These are phyloP conservation scores for Pogonognathellus flavescens DNA, from an alignment of 1,140 invertebrate genomes.

Conservation along the genomic window DNA sequence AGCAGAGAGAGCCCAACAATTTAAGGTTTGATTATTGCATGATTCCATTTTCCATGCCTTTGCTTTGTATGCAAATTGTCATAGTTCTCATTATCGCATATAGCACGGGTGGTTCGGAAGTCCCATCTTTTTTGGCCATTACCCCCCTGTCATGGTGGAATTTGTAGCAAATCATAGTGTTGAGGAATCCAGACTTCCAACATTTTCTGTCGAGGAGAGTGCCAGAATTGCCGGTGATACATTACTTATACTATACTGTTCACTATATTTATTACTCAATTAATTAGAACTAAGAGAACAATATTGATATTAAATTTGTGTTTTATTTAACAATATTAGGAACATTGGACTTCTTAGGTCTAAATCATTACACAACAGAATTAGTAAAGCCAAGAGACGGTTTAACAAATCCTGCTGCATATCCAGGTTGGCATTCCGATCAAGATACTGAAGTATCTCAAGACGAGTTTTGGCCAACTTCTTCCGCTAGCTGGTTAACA, in stretches of 20 bases:
- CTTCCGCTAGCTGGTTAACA: slow-evolving; percentile 67
- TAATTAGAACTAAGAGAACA: no score
- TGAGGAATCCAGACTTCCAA: slow-evolving; percentile 72
- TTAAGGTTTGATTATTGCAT: slow-evolving; percentile 41
- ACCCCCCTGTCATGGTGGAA: slow-evolving; percentile 75
- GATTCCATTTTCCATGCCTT: slow-evolving; percentile 3
- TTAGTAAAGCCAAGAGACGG: slow-evolving; percentile 5
- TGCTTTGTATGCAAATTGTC: no score
- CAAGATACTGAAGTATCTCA: slow-evolving; percentile 7
- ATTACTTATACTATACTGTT: no score
- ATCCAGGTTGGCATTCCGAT: slow-evolving; percentile 26
- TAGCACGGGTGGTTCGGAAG: slow-evolving; percentile 76
- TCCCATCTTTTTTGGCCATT: slow-evolving; percentile 78
- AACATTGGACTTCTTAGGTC: slow-evolving; percentile 70
- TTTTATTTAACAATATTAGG: slow-evolving; percentile 25
- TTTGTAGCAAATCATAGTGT: slow-evolving; percentile 73
- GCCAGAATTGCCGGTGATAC: slow-evolving; percentile 40
- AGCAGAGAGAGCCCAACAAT: slow-evolving; percentile 53
- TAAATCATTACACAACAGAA: slow-evolving; percentile 66
- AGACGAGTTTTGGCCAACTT: slow-evolving; percentile 73
- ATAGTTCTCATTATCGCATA: no score
- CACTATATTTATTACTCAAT: no score
- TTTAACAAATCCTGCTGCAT: slow-evolving; percentile 31
- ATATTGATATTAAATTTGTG: no score
- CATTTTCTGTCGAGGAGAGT: slow-evolving; percentile 67